Base-by-base conservation (phyloP, 2,113 vertebrate species). In the Scomber scombrus region DNA sequence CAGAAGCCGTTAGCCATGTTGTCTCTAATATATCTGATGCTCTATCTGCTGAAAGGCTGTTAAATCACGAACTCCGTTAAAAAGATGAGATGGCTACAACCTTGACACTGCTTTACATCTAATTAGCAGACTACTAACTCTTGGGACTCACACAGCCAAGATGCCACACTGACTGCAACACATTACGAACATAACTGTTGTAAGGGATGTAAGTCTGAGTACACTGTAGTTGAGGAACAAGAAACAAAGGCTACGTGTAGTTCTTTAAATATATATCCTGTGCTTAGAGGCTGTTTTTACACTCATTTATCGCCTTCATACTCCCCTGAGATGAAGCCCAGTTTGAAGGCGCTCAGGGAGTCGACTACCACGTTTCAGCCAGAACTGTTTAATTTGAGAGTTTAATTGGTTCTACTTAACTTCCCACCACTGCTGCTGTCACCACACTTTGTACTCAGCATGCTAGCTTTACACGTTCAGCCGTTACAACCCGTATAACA, bases 401-500 rank as follows among this genome's bases (percentile, higher is more conserved):
- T 89, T 91, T 93, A 93, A 92, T 92, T 87, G 85, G 83, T 82
- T 78, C 62, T 80, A 60, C 71, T 85, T 81, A 83, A 80, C 79
- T 80, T 74, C 79, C 63, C 76, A 72, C 72, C 3, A 57, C 52
- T 69, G 40, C 57, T 71, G 57, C 73, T 40, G 70, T 73, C 78
- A 57, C 57, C 14, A 65, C 49, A 68, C 47, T 68, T 55, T 12
- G 71, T 29, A 68, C 8, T 62, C 29, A 18, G 21, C 43, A 49
- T 7, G 21, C 18, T 5, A 13, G 60, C 54, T 58, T 73, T n/a
- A 69, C 46, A 62, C 19, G 14, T 71, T 65, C 5, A 23, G 52
- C 56, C 57, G 64, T 75, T 11, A 56, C 57, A 40, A 26, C 50
- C 54, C 9, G 46, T 40, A 9, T 16, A 26, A 4, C 19, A 50